Conservation (phyloP, 2,113 vertebrate genomes). For the Oryzias woworae region DNA sequence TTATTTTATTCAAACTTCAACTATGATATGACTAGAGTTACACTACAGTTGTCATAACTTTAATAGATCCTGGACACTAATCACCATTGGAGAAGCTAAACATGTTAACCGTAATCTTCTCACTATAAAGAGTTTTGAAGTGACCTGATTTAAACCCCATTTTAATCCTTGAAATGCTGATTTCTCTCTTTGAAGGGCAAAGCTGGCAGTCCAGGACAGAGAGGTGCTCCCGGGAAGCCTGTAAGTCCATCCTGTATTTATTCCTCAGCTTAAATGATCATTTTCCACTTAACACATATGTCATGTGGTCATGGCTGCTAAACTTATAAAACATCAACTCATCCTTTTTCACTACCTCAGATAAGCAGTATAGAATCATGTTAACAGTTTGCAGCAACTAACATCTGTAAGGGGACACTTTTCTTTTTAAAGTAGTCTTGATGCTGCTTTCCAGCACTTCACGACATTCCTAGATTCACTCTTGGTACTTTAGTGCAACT, state of each 20-base stretch:
- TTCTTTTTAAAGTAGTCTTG: too few species aligned
- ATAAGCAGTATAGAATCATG: slow-evolving; percentile 29
- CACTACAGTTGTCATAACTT: too few species aligned
- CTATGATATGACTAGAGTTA: too few species aligned
- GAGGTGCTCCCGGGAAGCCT: slow-evolving; percentile 81
- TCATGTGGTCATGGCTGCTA: slow-evolving; percentile 1
- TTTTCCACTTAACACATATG: not conserved
- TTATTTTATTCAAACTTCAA: too few species aligned
- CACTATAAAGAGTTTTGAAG: too few species aligned
- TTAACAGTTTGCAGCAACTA: not conserved
- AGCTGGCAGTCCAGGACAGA: slow-evolving; percentile 86
- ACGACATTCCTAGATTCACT: too few species aligned
- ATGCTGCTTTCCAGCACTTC: too few species aligned
- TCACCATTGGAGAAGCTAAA: too few species aligned
- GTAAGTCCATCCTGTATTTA: slow-evolving; percentile 76
- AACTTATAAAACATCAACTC: slow-evolving; percentile 14
- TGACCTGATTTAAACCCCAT: not conserved
- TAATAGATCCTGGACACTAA: too few species aligned
- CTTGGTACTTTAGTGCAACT: too few species aligned
- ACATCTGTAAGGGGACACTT: too few species aligned
- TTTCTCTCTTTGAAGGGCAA: slow-evolving; percentile 83
- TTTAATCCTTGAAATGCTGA: slow-evolving; percentile 3
- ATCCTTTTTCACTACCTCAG: slow-evolving; percentile 22
- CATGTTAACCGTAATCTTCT: too few species aligned
- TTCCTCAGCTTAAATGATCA: slow-evolving; percentile 7